Evolutionary conservation across 2,113 vertebrate genomes (phyloP), one percentile per base, ranked within the genome.

Genomic region (Acanthisitta chloris): DNA sequence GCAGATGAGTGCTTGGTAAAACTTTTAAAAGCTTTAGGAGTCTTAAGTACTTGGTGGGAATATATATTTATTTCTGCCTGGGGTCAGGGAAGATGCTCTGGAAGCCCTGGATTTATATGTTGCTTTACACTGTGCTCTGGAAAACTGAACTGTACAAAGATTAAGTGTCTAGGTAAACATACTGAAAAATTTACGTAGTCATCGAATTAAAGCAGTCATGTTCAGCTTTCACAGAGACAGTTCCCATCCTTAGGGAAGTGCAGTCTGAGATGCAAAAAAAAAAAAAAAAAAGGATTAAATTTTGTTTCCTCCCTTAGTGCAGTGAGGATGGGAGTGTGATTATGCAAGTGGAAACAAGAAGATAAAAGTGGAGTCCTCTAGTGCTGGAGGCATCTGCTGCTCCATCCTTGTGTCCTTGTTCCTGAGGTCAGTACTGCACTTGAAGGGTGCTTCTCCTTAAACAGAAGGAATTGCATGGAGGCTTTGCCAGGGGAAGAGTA

Each of bases 151-250:
- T 81, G 81, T 28, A n/a, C 69, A 59, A 86, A 86, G 91, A 92
- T 91, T 81, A 95, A 95, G 26, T 70, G 86, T 81, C 88, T 94
- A 88, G 91, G 88, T 86, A 96, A 96, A 94, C 83, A 94, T 14
- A 23, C 40, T 94, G 77, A 93, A 94, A 94, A 86, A 94, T 94
- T 81, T 91, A 86, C 71, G 5, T 84, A 91, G 80, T 59, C 83
- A 74, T 84, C 72, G 94, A 89, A 94, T 94, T 92, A 95, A 64
- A 94, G 86, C 91, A 88, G 92, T 61, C n/a, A 8, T 70, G 55
- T 88, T 90, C 69, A 77, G 82, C 90, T 94, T 82, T 73, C 92
- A 90, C 12, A 86, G 79, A 94, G 72, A 49, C 86, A 77, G 64
- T 86, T 94, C 90, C 76, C 88, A 83, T 95, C 95, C 91, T 77